A percentile compares a stretch with the other conserved stretches of the same genome.
Evolutionary conservation across 2,113 vertebrate species (phyloP).

Genomic region (Anhinga rufa): DNA sequence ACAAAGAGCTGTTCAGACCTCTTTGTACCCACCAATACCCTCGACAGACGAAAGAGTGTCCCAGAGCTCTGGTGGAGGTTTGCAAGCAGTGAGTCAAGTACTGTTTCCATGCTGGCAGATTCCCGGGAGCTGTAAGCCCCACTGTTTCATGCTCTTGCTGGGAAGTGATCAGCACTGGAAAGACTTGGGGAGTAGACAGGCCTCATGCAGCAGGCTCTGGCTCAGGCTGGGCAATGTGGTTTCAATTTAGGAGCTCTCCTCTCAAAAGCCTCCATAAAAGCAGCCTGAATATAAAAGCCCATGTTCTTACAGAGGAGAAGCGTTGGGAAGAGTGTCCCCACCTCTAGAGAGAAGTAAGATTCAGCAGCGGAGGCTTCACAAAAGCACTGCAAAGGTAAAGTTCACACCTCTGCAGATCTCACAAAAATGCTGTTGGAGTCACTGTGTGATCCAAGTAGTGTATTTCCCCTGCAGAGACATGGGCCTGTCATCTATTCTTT

Average conservation of each 20-base stretch:
- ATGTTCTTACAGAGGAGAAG: not conserved
- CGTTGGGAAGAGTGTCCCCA: not conserved
- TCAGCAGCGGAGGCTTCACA: not conserved
- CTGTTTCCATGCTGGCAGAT: not conserved
- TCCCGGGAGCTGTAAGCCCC: not conserved
- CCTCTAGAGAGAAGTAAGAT: not conserved
- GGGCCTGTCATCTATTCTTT: not conserved
- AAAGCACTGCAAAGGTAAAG: not conserved
- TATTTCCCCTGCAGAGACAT: not conserved
- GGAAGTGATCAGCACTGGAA: not conserved
- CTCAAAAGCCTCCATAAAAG: not conserved
- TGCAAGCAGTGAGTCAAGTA: not conserved
- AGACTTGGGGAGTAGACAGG: not conserved
- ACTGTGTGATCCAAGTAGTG: not conserved
- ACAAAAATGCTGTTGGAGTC: not conserved
- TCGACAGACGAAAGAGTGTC: not conserved
- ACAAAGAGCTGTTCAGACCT: conserved; percentile 4
- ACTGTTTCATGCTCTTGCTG: not conserved
- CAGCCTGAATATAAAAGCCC: not conserved
- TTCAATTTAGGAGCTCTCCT: conserved; percentile 5
- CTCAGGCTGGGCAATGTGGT: not conserved
- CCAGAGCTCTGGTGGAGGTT: not conserved
- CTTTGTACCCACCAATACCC: not conserved
- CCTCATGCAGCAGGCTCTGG: not conserved
- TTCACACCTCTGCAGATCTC: not conserved